Base-by-base conservation (phyloP, 2,113 vertebrate genomes). In the Mesitornis unicolor region DNA sequence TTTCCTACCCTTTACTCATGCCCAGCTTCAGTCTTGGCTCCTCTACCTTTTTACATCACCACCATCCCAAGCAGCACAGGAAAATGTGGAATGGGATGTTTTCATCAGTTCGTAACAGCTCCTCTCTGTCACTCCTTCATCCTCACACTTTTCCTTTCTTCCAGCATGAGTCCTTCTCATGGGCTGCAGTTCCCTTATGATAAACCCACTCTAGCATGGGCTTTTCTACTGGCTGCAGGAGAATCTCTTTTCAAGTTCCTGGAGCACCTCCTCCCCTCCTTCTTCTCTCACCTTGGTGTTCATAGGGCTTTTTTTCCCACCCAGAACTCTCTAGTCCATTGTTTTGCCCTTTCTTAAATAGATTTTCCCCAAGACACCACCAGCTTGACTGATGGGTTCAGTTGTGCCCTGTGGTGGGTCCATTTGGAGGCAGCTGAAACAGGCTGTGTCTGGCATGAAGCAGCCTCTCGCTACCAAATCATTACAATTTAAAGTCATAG, bases 1-100 rank as follows among this genome's bases (percentile, higher is more conserved):
- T 42, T 65, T 26, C 3, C 10, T 64, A 15, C 6, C 31, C 21
- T 47, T 73, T 38, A 24, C 2, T 19, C 9, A 12, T 31, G 5
- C 5, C 5, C 26, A 35, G 0, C 6, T 77, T 89, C 12, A 21
- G 8, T 36, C 11, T 64, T 50, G 10, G 5, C 15, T 63, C 36
- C 5, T 35, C 7, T 64, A n/a, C 12, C 6, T 31, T 50, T 38
- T 17, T 7, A 13, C 12, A 14, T 13, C 25, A 4, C 8, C 19
- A 21, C 1, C 7, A 0, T 0, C 0, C 3, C 3, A 71, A 22
- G 9, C 25, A 43, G 13, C 8, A 18, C 14, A 40, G 6, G 12
- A 51, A 5, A 13, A 28, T 35, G 17, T 26, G 7, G 18, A 43
- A 26, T 5, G 40, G 12, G 19, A 17, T 4, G 3, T 12, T 54